phyloP scores from a whole-genome alignment of 2,113 vertebrate species.

The Taurulus bubalis region DNA sequence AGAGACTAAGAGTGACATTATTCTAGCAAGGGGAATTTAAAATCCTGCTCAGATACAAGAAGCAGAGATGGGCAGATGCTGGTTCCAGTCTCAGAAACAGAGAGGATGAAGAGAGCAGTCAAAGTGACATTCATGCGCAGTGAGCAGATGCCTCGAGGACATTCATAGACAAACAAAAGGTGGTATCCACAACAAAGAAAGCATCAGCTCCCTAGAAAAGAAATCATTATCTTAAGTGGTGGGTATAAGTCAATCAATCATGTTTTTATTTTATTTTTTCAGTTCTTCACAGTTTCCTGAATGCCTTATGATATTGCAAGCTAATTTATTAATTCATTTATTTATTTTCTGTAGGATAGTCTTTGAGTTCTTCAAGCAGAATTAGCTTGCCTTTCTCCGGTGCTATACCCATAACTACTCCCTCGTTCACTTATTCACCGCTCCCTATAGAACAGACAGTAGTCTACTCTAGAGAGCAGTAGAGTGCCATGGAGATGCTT shows the following conservation, averaged over 20 bases:
- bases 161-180: conserved; percentile 13
- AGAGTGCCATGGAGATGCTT: neutral
- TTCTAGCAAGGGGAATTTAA: conserved; percentile 42
- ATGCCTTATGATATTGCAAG: neutral
- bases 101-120: conserved; percentile 27
- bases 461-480: neutral
- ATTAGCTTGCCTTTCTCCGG: neutral
- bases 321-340: neutral
- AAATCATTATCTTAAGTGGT: neutral
- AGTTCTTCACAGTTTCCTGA: neutral
- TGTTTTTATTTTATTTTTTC: neutral
- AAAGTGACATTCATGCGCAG: conserved; percentile 46
- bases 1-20: neutral
- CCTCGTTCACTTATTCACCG: neutral
- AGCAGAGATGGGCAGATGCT: conserved; percentile 47
- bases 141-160: conserved; percentile 18
- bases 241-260: neutral
- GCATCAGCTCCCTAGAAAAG: conserved; percentile 10
- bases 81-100: conserved; percentile 36
- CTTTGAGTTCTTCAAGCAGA: neutral
- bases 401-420: neutral
- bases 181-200: conserved; percentile 18
- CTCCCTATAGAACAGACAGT: neutral
- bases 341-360: neutral
- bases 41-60: conserved; percentile 28